Evolutionary conservation across 2,888 invertebrate genomes (phyloP).

Genomic region (Blastobasis lacticolella): DNA sequence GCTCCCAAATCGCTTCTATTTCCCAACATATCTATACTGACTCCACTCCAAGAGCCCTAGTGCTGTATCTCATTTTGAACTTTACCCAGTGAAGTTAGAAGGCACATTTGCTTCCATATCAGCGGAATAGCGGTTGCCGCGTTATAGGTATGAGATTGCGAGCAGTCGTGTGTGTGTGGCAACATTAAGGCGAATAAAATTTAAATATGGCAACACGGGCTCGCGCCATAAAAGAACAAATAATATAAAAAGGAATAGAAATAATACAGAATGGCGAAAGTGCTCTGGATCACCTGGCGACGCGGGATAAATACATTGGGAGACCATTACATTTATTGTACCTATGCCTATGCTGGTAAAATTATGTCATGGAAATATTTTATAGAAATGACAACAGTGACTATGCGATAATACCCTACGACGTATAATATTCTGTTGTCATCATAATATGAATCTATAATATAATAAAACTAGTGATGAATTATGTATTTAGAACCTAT

Average conservation of each 20-base stretch:
- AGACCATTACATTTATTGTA: no score
- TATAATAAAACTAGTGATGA: no score
- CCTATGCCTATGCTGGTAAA: no score
- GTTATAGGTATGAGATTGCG: constrained; percentile 64
- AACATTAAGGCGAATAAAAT: constrained; percentile 72
- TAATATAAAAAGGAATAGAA: constrained; percentile 54
- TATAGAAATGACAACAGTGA: no score
- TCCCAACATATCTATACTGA: constrained; percentile 49
- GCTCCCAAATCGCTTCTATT: constrained; percentile 66
- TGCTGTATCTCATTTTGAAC: constrained; percentile 16
- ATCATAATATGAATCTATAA: no score
- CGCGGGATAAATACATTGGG: constrained; percentile 5
- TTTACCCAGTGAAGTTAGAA: constrained; percentile 23
- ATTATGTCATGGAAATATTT: no score
- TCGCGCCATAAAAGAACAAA: constrained; percentile 58
- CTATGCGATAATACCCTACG: no score
- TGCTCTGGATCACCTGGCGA: constrained; percentile 20
- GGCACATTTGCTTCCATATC: not conserved
- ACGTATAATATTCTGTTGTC: no score
- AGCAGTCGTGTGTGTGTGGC: constrained; percentile 65
- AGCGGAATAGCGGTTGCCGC: constrained; percentile 22
- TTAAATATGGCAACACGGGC: constrained; percentile 69
- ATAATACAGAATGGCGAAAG: constrained; percentile 34
- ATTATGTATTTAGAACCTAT: no score
- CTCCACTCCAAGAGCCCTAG: constrained; percentile 17